Percentiles rank a stretch among this genome's conserved stretches.
Conservation (phyloP, 2,888 invertebrate genomes). For the Lepidochrysops patricia region DNA sequence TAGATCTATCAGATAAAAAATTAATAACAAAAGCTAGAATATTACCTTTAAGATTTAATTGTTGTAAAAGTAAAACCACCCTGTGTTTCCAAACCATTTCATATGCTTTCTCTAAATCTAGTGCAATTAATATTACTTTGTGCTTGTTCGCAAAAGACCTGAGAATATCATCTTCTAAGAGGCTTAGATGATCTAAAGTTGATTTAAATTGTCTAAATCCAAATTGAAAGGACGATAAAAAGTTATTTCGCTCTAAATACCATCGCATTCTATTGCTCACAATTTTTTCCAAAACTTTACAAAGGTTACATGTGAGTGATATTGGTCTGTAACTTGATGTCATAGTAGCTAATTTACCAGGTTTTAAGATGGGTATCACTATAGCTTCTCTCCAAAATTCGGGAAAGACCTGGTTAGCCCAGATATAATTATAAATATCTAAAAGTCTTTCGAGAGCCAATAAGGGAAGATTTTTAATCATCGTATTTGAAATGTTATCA, state of each 20-base stretch:
- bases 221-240: too few species aligned
- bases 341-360: not conserved
- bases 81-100: constrained; percentile 25
- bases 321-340: not conserved
- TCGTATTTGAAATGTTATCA: not conserved
- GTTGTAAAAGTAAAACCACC: constrained; percentile 13
- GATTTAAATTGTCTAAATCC: constrained; percentile 10
- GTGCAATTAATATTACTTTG: constrained; percentile 16
- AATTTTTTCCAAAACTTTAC: too few species aligned
- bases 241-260: too few species aligned
- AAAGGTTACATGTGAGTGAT: not conserved
- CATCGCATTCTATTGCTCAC: not conserved
- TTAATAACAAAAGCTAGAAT: constrained; percentile 15
- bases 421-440: not conserved
- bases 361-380: not conserved
- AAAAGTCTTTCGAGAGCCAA: not conserved
- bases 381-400: not conserved
- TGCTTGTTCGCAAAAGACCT: constrained; percentile 19
- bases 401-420: not conserved
- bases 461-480: not conserved
- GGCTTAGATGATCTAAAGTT: constrained; percentile 20
- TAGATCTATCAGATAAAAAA: constrained; percentile 16
- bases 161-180: constrained; percentile 19
- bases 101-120: constrained; percentile 22
- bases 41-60: constrained; percentile 15